Percentiles rank a stretch among this genome's conserved stretches.
Evolutionary conservation across 2,888 invertebrate species (phyloP).

Genomic region (Acholoe squamosa): DNA sequence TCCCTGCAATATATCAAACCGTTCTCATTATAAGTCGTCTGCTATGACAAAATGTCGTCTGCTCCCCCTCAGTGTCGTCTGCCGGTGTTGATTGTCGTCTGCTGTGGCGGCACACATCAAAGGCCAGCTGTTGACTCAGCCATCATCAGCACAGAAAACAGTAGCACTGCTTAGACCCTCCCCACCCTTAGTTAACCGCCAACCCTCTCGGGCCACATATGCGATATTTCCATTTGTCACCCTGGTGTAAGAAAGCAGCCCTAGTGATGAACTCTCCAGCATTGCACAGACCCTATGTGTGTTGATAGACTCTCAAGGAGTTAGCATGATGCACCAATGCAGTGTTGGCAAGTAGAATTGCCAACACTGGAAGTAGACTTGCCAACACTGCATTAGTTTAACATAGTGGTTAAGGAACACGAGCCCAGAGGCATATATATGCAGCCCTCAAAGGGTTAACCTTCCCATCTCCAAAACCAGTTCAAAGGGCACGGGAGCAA

Average conservation of each 20-base stretch:
- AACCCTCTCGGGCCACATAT: background rate
- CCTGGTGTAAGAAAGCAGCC: too few relatives aligned
- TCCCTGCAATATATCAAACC: background rate
- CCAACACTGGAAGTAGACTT: too few relatives aligned
- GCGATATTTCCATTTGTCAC: too few relatives aligned
- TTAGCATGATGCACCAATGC: too few relatives aligned
- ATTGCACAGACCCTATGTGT: too few relatives aligned
- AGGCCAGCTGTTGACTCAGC: background rate
- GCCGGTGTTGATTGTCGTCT: conserved; percentile 8
- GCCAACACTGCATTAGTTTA: too few relatives aligned
- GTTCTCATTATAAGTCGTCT: background rate
- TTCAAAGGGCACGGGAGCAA: background rate
- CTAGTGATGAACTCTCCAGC: too few relatives aligned
- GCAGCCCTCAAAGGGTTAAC: too few relatives aligned
- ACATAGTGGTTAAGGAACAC: too few relatives aligned
- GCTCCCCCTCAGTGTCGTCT: background rate
- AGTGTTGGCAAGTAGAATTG: too few relatives aligned
- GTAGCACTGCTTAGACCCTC: background rate
- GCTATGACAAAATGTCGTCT: background rate
- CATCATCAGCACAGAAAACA: conserved; percentile 23
- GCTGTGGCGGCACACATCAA: conserved; percentile 20
- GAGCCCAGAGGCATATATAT: too few relatives aligned
- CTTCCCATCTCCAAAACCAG: background rate
- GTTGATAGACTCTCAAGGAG: too few relatives aligned
- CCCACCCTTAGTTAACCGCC: background rate